Conservation (phyloP, 2,888 invertebrate genomes). For the Pogonocherus hispidulus region DNA sequence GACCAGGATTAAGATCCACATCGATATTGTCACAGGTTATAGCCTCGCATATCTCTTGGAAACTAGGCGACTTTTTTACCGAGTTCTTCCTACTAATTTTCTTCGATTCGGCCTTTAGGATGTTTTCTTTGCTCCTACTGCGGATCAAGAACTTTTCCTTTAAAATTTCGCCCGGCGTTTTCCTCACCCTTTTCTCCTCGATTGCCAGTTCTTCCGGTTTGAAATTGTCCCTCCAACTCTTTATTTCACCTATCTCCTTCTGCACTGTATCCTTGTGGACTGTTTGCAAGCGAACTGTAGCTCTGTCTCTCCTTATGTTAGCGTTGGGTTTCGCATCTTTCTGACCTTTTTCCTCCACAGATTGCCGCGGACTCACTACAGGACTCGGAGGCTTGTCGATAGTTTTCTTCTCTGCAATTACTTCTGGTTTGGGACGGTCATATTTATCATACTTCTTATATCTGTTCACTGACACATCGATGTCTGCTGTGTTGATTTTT, state of each 20-base stretch:
- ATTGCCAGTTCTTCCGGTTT: conserved; percentile 71
- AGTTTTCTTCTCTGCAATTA: conserved; percentile 21
- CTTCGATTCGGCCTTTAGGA: conserved; percentile 55
- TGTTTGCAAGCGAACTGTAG: conserved; percentile 82
- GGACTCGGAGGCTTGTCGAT: conserved; percentile 33
- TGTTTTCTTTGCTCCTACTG: conserved; percentile 72
- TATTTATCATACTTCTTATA: conserved; percentile 68
- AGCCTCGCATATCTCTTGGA: conserved; percentile 72
- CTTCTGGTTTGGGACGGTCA: conserved; percentile 32
- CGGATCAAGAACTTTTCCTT: conserved; percentile 82
- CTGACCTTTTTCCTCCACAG: conserved; percentile 71
- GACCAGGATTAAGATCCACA: conserved; percentile 72
- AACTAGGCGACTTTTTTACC: conserved; percentile 66
- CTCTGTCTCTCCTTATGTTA: conserved; percentile 79
- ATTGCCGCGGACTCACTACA: conserved; percentile 31
- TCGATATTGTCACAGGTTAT: conserved; percentile 71
- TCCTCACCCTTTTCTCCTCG: conserved; percentile 66
- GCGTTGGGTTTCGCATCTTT: conserved; percentile 59
- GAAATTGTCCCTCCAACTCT: conserved; percentile 76
- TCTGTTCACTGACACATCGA: conserved; percentile 83
- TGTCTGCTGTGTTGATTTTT: conserved; percentile 88
- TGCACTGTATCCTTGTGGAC: conserved; percentile 66
- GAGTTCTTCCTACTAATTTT: conserved; percentile 46
- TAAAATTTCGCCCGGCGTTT: conserved; percentile 76
- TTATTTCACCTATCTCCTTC: conserved; percentile 56